Evolutionary conservation across 2,113 vertebrate genomes (phyloP), one percentile per base, ranked within the genome.

Genomic region (Cinclus cinclus): DNA sequence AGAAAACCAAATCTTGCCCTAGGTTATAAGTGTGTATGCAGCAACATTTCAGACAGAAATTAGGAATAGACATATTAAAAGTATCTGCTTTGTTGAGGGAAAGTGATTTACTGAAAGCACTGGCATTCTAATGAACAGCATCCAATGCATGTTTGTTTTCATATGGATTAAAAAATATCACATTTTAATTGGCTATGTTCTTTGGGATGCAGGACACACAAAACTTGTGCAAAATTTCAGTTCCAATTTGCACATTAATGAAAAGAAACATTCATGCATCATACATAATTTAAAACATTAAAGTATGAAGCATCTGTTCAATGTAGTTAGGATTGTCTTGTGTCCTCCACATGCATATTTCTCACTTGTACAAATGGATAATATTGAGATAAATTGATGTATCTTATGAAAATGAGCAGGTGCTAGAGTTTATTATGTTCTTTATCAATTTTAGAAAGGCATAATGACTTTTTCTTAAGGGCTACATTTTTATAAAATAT

Each of bases 221-320:
- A 84, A 78, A 86, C 17, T 31, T 60, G 77, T 58, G 67, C 69
- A 78, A 46, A 63, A 85, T 63, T 93, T 96, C 21, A 68, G 42
- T 81, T 95, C 68, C 70, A 94, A 90, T 96, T 92, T 90, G 22
- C 65, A 37, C 75, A 76, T 93, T 95, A 96, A 91, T 94, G 83
- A 69, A 93, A 37, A 93, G 59, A 96, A 96, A 83, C 52, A 56
- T 82, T 90, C 33, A 83, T 75, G n/a, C 68, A 58, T 39, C 62
- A 82, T 96, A 50, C 49, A 94, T 97, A 97, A 95, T 97, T 96
- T 95, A 97, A 95, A 71, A 71, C 13, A 58, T 18, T 79, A 88
- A 96, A 92, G 28, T 62, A 73, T 63, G 70, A 87, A 95, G 35
- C 75, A 96, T 93, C 82, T 96, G 94, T 94, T 95, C 83, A 60